Evolutionary conservation across 2,113 vertebrate genomes (phyloP).

Genomic region (Pygoscelis adeliae): DNA sequence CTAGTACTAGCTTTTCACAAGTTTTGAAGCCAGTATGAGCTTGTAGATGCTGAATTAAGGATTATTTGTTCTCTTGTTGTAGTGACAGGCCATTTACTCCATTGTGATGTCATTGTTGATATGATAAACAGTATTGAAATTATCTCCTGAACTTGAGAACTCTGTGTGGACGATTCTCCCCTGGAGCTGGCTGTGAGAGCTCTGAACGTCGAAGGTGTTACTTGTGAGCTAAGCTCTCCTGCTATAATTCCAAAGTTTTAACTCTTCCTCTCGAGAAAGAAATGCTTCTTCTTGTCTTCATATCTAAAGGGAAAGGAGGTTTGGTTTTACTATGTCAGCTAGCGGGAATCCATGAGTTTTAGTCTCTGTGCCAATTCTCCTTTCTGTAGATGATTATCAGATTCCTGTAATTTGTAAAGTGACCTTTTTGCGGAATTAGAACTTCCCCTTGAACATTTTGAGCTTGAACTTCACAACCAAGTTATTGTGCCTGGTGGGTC

Average conservation of each 20-base stretch:
- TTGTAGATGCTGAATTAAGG: neutral
- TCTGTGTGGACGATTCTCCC: constrained; percentile 71
- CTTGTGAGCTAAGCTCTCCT: neutral
- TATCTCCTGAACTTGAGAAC: constrained; percentile 65
- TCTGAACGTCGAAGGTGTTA: constrained; percentile 68
- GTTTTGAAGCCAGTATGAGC: neutral
- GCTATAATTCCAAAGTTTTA: neutral
- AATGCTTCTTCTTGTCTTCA: neutral
- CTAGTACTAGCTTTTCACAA: neutral
- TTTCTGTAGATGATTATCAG: neutral
- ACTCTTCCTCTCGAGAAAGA: neutral
- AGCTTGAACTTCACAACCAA: constrained; percentile 15
- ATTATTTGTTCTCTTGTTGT: neutral
- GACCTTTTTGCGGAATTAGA: constrained; percentile 48
- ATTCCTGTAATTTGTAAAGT: neutral
- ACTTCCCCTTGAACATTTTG: constrained; percentile 61
- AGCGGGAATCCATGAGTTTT: neutral
- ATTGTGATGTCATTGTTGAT: constrained; percentile 71
- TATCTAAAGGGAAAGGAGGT: neutral
- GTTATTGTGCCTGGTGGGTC: neutral
- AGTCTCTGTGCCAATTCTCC: neutral
- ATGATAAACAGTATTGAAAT: constrained; percentile 67
- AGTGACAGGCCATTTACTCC: constrained; percentile 70
- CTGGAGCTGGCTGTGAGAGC: constrained; percentile 70
- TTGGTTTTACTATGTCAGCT: neutral